Evolutionary conservation across 2,888 invertebrate species (phyloP), one percentile per base, ranked within the genome.

Genomic region (Polyommatus iphigenia): DNA sequence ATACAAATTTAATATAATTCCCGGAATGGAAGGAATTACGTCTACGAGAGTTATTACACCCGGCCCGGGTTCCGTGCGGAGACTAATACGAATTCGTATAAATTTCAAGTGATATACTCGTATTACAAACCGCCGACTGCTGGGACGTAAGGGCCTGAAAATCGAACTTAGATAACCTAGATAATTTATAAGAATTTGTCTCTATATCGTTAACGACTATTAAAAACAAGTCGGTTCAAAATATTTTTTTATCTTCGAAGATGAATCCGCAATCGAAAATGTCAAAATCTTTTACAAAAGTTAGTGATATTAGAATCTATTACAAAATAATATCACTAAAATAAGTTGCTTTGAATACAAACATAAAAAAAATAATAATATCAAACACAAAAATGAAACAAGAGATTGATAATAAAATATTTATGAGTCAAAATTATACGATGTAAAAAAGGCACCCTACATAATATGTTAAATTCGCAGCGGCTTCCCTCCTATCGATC

Each of bases 1-100:
- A 50, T 54, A 46, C n/a, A 73, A 73, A 20, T 75, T 54, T 75
- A 75, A 54, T 54, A 75, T 75, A 50, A 75, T 8, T 46, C 50
- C 50, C 15, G 75, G 75, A 73, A 75, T 75, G 75, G 29, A 54
- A 46, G 24, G 29, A 29, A 73, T 78, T 59, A 73, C 59, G 57
- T 29, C 41, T 62, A 62, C 73, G 73, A 57, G 59, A 59, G 78
- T 73, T 41, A 78, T 78, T 73, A 73, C 41, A 36, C 72, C 77
- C 54, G 76, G 20, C 72, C 41, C 59, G 73, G 59, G 59, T 78
- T 59, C 78, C 41, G 36, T 18, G 54, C 54, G 54, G 54, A 18
- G 18, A 54, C 54, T 54, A 77, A 77, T 71, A 77, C 71, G 71
- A 50, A 54, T 50, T 50, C 50, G 36, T 29, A 71, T 77, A 71